A percentile compares a stretch with the other conserved stretches of the same genome.
phyloP scores from a whole-genome alignment of 2,888 invertebrate species.

The Drosophila seclusa region DNA sequence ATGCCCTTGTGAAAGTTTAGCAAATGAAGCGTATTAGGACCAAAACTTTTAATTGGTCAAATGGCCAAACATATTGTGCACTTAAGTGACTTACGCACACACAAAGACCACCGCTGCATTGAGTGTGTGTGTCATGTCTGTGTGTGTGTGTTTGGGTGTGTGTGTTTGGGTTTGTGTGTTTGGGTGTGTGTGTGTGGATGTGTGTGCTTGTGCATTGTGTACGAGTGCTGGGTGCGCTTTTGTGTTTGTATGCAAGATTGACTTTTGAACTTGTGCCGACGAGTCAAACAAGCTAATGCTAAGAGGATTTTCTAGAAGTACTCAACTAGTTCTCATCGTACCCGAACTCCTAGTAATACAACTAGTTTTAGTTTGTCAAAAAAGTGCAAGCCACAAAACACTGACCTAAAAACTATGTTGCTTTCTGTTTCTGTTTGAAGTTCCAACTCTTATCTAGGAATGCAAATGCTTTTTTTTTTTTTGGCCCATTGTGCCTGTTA shows the following conservation, averaged over 20 bases:
- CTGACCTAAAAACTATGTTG: constrained; percentile 7
- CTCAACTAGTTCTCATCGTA: constrained; percentile 7
- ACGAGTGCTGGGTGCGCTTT: constrained; percentile 7
- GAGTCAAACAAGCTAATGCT: constrained; percentile 68
- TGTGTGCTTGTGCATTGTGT: constrained; percentile 13
- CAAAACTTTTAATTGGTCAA: constrained; percentile 83
- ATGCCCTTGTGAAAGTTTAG: constrained; percentile 65
- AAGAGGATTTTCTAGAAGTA: constrained; percentile 65
- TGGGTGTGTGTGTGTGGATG: constrained; percentile 5
- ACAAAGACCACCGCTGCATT: constrained; percentile 27
- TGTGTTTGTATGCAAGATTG: constrained; percentile 53
- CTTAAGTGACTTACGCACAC: constrained; percentile 71
- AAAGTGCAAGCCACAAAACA: constrained; percentile 17
- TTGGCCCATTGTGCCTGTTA: too few species aligned
- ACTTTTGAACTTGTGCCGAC: constrained; percentile 64
- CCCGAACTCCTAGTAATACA: background rate
- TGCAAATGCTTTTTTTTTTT: background rate
- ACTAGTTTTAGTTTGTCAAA: constrained; percentile 19
- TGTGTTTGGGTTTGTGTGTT: constrained; percentile 7
- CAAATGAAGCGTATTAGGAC: constrained; percentile 82
- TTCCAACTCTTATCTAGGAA: background rate
- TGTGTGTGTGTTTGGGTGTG: constrained; percentile 14
- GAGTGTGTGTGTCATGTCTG: constrained; percentile 2
- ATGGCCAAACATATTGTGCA: constrained; percentile 76
- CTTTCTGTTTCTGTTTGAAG: background rate